phyloP scores from a whole-genome alignment of 2,113 vertebrate genomes.

The Dicaeum eximium region DNA sequence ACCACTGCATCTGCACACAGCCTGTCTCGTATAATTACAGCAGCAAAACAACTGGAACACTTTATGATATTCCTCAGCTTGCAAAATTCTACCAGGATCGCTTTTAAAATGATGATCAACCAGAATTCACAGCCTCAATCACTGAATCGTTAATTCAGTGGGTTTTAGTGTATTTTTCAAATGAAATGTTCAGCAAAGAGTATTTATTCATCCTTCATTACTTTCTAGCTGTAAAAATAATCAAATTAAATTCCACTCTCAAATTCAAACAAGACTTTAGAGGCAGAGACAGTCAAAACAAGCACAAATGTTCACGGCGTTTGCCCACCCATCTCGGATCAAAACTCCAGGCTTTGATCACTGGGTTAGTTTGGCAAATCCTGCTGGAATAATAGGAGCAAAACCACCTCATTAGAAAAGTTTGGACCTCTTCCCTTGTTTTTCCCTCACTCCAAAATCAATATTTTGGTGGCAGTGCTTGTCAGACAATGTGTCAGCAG shows the following conservation, averaged over 20 bases:
- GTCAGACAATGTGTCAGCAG: not conserved
- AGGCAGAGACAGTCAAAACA: slow-evolving; percentile 5
- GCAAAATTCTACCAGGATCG: not conserved
- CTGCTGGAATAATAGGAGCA: not conserved
- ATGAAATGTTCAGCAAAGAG: slow-evolving; percentile 33
- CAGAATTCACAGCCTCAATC: slow-evolving; percentile 13
- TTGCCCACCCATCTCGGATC: not conserved
- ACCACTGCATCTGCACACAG: not conserved
- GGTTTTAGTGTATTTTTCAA: slow-evolving; percentile 30
- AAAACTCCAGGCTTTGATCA: not conserved
- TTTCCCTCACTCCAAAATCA: not conserved
- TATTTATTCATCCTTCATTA: not conserved
- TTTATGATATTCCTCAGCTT: not conserved
- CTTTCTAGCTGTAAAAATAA: slow-evolving; percentile 38
- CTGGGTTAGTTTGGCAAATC: not conserved
- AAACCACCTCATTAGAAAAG: not conserved
- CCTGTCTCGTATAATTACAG: not conserved
- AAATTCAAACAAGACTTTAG: not conserved
- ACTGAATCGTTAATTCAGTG: not conserved
- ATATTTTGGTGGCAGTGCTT: not conserved
- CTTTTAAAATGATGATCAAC: not conserved
- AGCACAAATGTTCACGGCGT: not conserved
- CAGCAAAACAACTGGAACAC: not conserved
- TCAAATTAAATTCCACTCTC: slow-evolving; percentile 9
- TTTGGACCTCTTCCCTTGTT: not conserved